A percentile compares a stretch with the other conserved stretches of the same genome.
These are phyloP conservation scores for Heteronetta atricapilla DNA, from an alignment of 2,113 vertebrate genomes.

Conservation along the genomic window DNA sequence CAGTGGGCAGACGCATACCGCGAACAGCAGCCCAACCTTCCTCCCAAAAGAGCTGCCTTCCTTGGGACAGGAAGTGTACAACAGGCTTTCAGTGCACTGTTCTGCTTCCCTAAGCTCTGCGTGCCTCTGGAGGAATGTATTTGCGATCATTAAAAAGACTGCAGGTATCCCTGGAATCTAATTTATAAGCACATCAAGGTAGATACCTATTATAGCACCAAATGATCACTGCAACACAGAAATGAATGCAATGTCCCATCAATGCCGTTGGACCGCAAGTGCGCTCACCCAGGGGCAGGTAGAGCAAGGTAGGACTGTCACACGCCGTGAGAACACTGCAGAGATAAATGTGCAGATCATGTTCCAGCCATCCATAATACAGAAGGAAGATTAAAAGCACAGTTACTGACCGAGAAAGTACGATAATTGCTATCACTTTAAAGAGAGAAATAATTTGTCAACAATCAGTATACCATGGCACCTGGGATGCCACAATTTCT, in stretches of 20 bases:
- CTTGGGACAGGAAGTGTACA: not conserved
- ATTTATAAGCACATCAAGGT: not conserved
- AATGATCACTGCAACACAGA: not conserved
- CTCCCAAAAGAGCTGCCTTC: not conserved
- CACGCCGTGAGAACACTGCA: not conserved
- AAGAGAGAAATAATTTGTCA: not conserved
- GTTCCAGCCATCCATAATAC: not conserved
- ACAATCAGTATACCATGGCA: not conserved
- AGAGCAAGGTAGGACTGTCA: not conserved
- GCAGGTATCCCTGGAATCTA: not conserved
- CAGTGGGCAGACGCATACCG: not conserved
- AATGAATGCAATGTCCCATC: not conserved
- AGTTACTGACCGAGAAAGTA: not conserved
- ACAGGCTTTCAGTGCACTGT: not conserved
- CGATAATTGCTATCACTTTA: not conserved
- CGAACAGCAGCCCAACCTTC: not conserved
- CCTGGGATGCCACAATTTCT: not conserved
- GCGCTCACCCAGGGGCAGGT: not conserved
- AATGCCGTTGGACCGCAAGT: not conserved
- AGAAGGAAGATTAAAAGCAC: not conserved
- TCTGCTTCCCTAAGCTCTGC: rapidly evolving
- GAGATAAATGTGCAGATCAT: not conserved
- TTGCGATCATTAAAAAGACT: not conserved
- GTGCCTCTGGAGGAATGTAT: not conserved
- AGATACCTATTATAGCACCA: not conserved